These are phyloP conservation scores for Drosophila ezoana DNA, from an alignment of 2,888 invertebrate species.

Conservation along the genomic window DNA sequence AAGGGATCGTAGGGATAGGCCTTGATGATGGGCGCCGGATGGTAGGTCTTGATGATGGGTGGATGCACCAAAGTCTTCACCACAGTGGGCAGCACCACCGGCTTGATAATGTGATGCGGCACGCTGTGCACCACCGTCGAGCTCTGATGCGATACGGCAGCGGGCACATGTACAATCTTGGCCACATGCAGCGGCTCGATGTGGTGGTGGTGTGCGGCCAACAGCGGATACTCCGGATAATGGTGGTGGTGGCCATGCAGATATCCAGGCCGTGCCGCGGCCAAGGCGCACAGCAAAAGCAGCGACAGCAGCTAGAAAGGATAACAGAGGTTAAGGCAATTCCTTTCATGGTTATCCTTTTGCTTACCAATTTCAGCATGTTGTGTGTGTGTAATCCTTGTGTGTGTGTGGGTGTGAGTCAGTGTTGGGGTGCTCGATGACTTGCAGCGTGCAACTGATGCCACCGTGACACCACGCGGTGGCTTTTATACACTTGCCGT, in stretches of 20 bases:
- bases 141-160: slow-evolving; percentile 83
- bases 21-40: slow-evolving; percentile 81
- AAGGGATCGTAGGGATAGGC: slow-evolving; percentile 80
- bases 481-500: slow-evolving; percentile 81
- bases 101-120: slow-evolving; percentile 82
- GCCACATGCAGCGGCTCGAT: slow-evolving; percentile 80
- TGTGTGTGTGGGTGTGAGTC: slow-evolving; percentile 12
- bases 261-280: slow-evolving; percentile 82
- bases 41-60: slow-evolving; percentile 80
- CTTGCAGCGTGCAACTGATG: slow-evolving; percentile 80
- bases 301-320: slow-evolving; percentile 57
- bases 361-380: slow-evolving; percentile 75
- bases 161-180: slow-evolving; percentile 81
- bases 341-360: background rate
- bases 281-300: slow-evolving; percentile 59
- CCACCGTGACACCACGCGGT: slow-evolving; percentile 61
- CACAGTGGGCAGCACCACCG: slow-evolving; percentile 81
- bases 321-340: background rate
- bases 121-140: slow-evolving; percentile 83
- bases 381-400: slow-evolving; percentile 42
- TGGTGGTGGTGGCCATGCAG: slow-evolving; percentile 82
- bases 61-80: slow-evolving; percentile 82
- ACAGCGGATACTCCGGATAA: slow-evolving; percentile 63
- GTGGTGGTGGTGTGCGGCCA: slow-evolving; percentile 58
- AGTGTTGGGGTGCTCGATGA: slow-evolving; percentile 26